These are phyloP conservation scores for Laspeyria flexula DNA, from an alignment of 2,888 invertebrate genomes.

Conservation along the genomic window DNA sequence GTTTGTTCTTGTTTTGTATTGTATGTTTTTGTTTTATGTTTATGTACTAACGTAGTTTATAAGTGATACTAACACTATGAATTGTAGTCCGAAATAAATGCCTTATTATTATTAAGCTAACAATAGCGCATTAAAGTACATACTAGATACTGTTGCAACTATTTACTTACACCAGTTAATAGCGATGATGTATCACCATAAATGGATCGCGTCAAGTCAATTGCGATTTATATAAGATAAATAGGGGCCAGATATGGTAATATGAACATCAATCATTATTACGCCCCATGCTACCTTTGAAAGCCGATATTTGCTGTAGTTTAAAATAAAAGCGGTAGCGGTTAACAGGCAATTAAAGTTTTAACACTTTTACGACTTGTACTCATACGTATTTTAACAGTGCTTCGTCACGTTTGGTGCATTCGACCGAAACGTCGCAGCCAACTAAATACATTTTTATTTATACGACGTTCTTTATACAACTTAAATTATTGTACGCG, in stretches of 20 bases:
- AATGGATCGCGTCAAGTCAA: constrained; percentile 46
- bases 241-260: constrained; percentile 64
- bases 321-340: constrained; percentile 19
- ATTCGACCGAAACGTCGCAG: no score
- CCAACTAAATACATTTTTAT: no score
- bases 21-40: no score
- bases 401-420: no score
- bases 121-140: background rate
- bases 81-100: no score
- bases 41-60: no score
- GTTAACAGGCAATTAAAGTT: background rate
- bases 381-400: no score
- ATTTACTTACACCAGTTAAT: constrained; percentile 21
- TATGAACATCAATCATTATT: constrained; percentile 72
- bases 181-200: constrained; percentile 28
- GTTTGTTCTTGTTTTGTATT: no score
- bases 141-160: background rate
- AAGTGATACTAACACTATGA: no score
- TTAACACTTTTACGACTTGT: background rate
- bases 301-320: constrained; percentile 29
- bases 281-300: constrained; percentile 48
- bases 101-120: no score
- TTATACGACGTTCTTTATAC: no score
- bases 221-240: constrained; percentile 64
- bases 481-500: no score